Evolutionary conservation across 2,888 invertebrate species (phyloP).

Genomic region (Euzophera pinguis): DNA sequence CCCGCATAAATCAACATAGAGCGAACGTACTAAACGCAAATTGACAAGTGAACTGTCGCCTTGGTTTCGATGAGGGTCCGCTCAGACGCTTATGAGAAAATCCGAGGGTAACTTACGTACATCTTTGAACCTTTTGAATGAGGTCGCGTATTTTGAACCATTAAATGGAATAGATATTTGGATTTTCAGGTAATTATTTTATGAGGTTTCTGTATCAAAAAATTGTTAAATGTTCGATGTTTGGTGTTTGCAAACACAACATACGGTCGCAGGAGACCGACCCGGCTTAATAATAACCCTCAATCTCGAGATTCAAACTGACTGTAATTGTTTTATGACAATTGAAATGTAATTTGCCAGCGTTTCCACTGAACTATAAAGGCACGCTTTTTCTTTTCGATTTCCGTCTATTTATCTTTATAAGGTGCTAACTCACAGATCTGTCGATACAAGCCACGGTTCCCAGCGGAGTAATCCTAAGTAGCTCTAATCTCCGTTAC

Average conservation of each 20-base stretch:
- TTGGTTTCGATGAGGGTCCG: constrained; percentile 39
- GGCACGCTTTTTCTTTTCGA: no score
- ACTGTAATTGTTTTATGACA: no score
- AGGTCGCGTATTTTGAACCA: not conserved
- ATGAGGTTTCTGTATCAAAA: no score
- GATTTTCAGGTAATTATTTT: not conserved
- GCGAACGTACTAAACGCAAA: constrained; percentile 50
- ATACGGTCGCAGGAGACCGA: no score
- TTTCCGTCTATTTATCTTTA: not conserved
- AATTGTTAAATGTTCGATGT: no score
- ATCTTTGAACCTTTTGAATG: constrained; percentile 21
- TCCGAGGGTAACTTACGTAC: constrained; percentile 27
- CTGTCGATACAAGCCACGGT: not conserved
- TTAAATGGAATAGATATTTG: not conserved
- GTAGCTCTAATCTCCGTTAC: constrained; percentile 4
- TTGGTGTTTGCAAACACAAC: no score
- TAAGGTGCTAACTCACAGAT: not conserved
- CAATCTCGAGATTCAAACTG: no score
- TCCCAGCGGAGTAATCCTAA: constrained; percentile 2
- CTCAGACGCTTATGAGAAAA: constrained; percentile 33
- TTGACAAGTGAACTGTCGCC: constrained; percentile 54
- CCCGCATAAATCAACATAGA: constrained; percentile 49
- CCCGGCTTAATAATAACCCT: no score
- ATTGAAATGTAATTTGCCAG: no score
- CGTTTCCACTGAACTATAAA: no score